Base-by-base conservation (phyloP, 2,113 vertebrate genomes). In the Gymnogyps californianus region DNA sequence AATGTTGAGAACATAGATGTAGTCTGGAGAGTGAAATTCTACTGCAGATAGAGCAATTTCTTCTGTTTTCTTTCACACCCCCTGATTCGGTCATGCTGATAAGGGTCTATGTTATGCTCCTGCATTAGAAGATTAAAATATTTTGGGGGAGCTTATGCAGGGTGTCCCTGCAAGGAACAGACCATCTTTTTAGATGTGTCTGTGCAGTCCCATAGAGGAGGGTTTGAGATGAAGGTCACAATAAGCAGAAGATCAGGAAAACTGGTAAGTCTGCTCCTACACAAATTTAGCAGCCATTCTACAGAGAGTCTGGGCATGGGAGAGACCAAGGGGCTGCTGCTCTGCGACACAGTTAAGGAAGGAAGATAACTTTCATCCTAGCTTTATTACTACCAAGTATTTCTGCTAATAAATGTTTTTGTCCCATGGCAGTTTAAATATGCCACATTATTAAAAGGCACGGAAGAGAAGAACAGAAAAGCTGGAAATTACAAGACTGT, bases 321-420 rank as follows among this genome's bases (percentile, higher is more conserved):
- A 46, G 54, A 87, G 36, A 58, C 4, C 20, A 57, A 40, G 29
- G 31, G 3, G 4, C 32, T 89, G n/a, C 16, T 70, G 32, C 51
- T 76, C 51, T 91, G 47, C 61, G 46, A 10, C 16, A n/a, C 5
- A 14, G 19, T 44, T 38, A 83, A 74, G 16, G 26, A 87, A 87
- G 36, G 16, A 62, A 61, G 13, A n/a, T 58, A 72, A 62, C 31
- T 85, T 91, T 79, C 34, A 55, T 80, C 49, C 36, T 83, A 64
- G 10, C 20, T 58, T 83, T 81, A 62, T 92, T 92, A 12, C 29
- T 90, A 14, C 49, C 8, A 71, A 36, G 42, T 81, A 20, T 66
- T 93, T 92, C 64, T 89, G 44, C 80, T 94, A 84, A 81, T 95
- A 97, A 89, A 74, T 80, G 28, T 16, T 77, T 94, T 81, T 95